phyloP scores from a whole-genome alignment of 2,113 vertebrate species.

The Myiagra hebetior region DNA sequence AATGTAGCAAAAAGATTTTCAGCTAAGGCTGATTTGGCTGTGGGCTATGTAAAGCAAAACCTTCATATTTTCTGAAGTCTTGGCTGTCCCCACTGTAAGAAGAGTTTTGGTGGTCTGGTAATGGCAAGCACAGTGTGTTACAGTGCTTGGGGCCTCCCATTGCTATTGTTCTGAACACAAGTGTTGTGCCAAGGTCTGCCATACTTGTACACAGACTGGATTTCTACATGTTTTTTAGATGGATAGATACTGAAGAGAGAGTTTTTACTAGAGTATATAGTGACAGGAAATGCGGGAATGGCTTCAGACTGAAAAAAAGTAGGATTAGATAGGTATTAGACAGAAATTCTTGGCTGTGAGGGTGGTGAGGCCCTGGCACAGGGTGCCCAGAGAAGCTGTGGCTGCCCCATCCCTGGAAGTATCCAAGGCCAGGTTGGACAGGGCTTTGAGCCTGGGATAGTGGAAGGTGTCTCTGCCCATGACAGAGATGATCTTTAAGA shows the following conservation, averaged over 20 bases:
- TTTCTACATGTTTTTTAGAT: background rate
- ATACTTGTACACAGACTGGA: background rate
- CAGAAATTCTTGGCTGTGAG: background rate
- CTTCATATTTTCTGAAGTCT: background rate
- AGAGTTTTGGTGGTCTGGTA: background rate
- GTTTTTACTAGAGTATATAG: background rate
- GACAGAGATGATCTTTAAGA: background rate
- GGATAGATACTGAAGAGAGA: background rate
- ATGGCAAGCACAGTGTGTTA: background rate
- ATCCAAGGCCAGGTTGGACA: background rate
- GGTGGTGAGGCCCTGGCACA: background rate
- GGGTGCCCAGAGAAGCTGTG: background rate
- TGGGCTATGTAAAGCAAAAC: background rate
- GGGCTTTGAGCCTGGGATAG: background rate
- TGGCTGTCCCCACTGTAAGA: background rate
- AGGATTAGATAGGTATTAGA: background rate
- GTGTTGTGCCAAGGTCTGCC: background rate
- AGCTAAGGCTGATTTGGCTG: background rate
- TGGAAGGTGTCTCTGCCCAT: background rate
- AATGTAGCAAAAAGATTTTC: background rate
- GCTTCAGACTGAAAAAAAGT: background rate
- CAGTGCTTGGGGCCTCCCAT: background rate
- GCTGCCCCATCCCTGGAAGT: background rate
- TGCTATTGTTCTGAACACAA: background rate
- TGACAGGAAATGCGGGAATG: background rate